Evolutionary conservation across 1,140 invertebrate genomes (phyloP).

Genomic region (Saccostrea glomerata): DNA sequence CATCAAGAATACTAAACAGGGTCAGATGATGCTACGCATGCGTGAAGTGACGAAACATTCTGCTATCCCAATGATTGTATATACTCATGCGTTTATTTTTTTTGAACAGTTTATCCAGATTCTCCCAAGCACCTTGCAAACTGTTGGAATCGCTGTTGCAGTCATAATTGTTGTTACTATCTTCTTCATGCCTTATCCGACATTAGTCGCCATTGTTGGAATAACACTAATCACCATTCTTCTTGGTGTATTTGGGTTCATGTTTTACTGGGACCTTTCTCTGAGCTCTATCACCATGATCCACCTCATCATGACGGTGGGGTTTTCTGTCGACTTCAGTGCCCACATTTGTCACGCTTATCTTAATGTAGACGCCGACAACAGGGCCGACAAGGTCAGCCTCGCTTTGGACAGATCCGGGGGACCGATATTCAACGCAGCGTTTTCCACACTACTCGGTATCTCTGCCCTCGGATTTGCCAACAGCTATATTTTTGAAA

Average conservation of each 20-base stretch:
- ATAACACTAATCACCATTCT: constrained; percentile 97
- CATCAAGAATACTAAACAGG: constrained; percentile 54
- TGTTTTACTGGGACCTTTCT: constrained; percentile 97
- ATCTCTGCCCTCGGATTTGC: constrained; percentile 90
- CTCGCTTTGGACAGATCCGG: constrained; percentile 94
- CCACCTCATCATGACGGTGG: constrained; percentile 98
- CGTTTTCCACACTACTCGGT: constrained; percentile 94
- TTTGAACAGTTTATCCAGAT: constrained; percentile 91
- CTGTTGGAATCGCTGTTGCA: constrained; percentile 89
- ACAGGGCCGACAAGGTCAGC: constrained; percentile 84
- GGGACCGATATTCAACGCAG: constrained; percentile 96
- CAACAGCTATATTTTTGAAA: constrained; percentile 80
- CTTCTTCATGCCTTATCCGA: constrained; percentile 95
- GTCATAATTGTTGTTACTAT: constrained; percentile 98
- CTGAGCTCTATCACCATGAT: constrained; percentile 99
- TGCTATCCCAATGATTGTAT: constrained; percentile 62
- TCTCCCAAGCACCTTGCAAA: constrained; percentile 81
- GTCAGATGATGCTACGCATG: constrained; percentile 65
- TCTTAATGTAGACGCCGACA: constrained; percentile 85
- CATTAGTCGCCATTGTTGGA: constrained; percentile 96
- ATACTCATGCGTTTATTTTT: constrained; percentile 64
- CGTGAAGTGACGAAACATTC: constrained; percentile 62
- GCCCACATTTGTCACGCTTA: constrained; percentile 86
- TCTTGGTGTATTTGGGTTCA: constrained; percentile 95
- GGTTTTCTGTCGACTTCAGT: constrained; percentile 94